Base-by-base conservation (phyloP, 1,140 invertebrate genomes). In the Euwallacea similis region DNA sequence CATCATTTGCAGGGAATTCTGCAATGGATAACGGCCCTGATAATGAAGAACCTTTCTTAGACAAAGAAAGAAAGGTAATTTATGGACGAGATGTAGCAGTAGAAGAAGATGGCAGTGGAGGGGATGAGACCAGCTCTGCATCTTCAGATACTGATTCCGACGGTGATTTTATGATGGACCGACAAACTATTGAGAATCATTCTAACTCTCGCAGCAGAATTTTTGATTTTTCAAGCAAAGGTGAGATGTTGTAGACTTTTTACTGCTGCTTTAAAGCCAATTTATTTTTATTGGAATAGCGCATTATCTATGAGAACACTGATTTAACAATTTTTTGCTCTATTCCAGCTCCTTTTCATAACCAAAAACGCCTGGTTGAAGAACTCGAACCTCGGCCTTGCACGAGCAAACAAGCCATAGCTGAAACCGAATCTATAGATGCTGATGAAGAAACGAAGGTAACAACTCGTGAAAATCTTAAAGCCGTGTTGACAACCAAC, bases 91-190 rank as follows among this genome's bases (percentile, higher is more conserved):
- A 41, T 8, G 43, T 9, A 60, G 43, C 6, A 6, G 66, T 9
- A 8, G 66, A 60, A 13, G 66, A 66, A 13, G 21, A 56, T 56
- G 47, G 15, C 9, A 54, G 54, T 6, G 76, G 9, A 56, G 47
- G 11, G 46, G 70, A 59, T 33, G 21, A 33, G 21, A 43, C 46
- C 7, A 21, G 56, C 15, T 42, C 42, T 8, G 55, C 69, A 13
- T 41, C 56, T 11, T 64, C 68, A 8, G 50, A 56, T 42, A 50
- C 33, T 42, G 61, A 67, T 43, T 66, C 56, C 6, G 65, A 72
- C 6, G 69, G 73, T 46, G 73, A 80, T 42, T 78, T 80, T 59
- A 80, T 80, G 78, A 64, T 13, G 8, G 78, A 80, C 13, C 46
- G 72, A 50, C 69, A 74, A 46, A 61, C 69, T 15, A 69, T 8